Evolutionary conservation across 2,888 invertebrate species (phyloP), one percentile per base, ranked within the genome.

Genomic region (Drosophila antonietae): DNA sequence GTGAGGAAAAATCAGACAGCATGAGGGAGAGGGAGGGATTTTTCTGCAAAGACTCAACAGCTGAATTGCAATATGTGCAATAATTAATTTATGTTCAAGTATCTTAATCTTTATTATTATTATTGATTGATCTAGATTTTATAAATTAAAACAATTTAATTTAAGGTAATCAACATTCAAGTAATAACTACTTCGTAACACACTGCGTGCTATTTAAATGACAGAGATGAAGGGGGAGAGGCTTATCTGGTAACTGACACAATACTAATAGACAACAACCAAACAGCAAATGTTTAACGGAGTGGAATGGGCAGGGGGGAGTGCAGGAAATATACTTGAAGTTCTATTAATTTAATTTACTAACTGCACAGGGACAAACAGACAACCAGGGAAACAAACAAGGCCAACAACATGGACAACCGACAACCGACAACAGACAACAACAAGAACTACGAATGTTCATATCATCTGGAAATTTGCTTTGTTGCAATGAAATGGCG

Each of bases 381-480:
- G 39, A 51, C 64, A 68, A 56, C 41, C 23, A 35, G 58, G 49
- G 41, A 51, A 12, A 43, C 47, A 44, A 28, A 49, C 12, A 58
- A 14, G 37, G 18, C 46, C 55, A 51, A 43, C 37, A 20, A 44
- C 49, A 49, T 10, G n/a, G n/a, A 31, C 10, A 56, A 58, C 35
- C 56, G n/a, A 31, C 10, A 56, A 58, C 35, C 56, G 51, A 57
- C 15, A 15, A 15, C 2, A 39, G 28, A 15, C 39, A 7, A 39
- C 5, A 15, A 20, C 46, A 33, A 55, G 20, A 41, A 37, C 55
- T 15, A 33, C 43, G 47, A 52, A 59, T 75, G 53, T 59, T 43
- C 70, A 61, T 47, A 75, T 69, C 72, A 78, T 67, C 68, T 70
- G 67, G 46, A 85, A 57, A 85, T 57, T 64, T 81, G 67, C 69